Evolutionary conservation across 1,140 invertebrate genomes (phyloP), one percentile per base, ranked within the genome.

Genomic region (Hycleus cichorii): DNA sequence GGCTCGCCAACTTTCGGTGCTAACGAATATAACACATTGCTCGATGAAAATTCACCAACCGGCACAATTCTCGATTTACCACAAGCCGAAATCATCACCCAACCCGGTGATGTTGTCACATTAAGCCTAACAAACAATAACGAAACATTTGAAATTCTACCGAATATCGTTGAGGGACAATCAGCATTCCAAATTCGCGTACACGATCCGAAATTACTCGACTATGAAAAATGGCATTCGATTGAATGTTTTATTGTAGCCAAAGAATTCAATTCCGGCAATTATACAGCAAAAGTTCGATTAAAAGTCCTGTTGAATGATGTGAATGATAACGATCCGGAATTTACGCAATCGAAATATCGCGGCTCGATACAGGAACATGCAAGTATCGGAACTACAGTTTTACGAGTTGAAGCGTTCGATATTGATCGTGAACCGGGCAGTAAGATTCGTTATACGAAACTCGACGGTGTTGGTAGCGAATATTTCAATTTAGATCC

Each of bases 281-380:
- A 89, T 74, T 75, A 88, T 45, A 86, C 88, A 12, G 80, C 83
- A 1, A 80, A 77, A 40, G 85, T 87, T 0, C 84, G 86, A 56
- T 83, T 94, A 0, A 86, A 83, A 0, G 86, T 96, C 2, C 85
- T 88, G 66, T 75, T 97, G 11, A 82, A 87, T 55, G 94, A 97
- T 72, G 79, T 90, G 3, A 97, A 97, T 69, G 95, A 97, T 69
- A 94, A 95, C 74, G 75, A 83, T 3, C 94, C 94, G 0, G 77
- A 85, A 48, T 97, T 97, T 71, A 74, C 82, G 6, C 77, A 86
- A 60, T 69, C 82, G 10, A 74, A 80, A 0, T 97, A 95, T 68
- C 77, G 83, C 44, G 86, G 85, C 0, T 83, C 85, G 27, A 65
- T 93, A 25, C 80, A 81, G 0, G 93, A 96, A 75, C 91, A 95